Conservation (phyloP, 2,888 invertebrate genomes). For the Plebejus melissa region DNA sequence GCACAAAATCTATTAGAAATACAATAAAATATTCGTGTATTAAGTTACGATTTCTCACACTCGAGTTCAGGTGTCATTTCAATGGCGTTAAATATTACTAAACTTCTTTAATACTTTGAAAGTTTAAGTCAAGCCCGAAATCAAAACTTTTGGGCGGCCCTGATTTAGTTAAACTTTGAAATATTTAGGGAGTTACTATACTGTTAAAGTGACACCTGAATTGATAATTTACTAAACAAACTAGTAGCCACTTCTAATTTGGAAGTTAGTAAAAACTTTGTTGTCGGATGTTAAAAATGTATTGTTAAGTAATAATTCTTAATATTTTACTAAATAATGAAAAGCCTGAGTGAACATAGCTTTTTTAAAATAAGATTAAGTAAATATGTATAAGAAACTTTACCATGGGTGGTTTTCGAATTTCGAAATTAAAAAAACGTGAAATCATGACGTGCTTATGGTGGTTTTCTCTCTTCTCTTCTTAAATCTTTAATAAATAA, state of each 20-base stretch:
- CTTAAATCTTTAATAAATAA: no score
- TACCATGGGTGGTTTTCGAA: background rate
- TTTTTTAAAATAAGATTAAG: no score
- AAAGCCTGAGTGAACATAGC: no score
- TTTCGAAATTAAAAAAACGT: background rate
- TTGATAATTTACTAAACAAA: background rate
- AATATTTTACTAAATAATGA: no score
- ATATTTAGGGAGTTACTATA: background rate
- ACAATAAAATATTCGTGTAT: constrained; percentile 8
- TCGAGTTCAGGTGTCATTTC: background rate
- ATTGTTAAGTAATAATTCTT: no score
- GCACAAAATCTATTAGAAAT: constrained; percentile 27
- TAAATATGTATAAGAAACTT: no score
- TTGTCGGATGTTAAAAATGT: background rate
- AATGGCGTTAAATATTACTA: background rate
- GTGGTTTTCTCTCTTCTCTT: background rate
- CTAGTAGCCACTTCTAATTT: background rate
- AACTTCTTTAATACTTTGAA: background rate
- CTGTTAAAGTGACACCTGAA: background rate
- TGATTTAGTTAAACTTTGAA: background rate
- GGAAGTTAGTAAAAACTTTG: background rate
- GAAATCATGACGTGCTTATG: background rate
- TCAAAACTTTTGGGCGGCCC: background rate
- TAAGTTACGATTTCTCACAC: constrained; percentile 10
- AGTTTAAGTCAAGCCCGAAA: background rate